phyloP scores from a whole-genome alignment of 1,140 invertebrate species.

The Uloborus diversus region DNA sequence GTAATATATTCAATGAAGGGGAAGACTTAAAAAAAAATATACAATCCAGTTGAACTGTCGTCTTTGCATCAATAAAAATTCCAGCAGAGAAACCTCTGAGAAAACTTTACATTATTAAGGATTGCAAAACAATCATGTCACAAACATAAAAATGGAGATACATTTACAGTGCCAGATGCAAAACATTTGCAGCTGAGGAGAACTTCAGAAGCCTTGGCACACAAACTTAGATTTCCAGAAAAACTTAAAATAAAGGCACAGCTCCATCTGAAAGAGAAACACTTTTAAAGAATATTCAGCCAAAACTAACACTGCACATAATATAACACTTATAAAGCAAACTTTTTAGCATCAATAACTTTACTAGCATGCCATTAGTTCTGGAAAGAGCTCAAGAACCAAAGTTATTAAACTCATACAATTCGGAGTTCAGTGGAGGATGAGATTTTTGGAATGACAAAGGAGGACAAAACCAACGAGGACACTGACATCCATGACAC shows the following conservation, averaged over 20 bases:
- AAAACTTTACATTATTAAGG: neutral
- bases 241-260: slow-evolving; percentile 49
- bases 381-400: neutral
- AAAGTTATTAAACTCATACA: too few relatives aligned
- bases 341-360: neutral
- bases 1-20: neutral
- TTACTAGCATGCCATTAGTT: neutral
- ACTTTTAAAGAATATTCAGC: neutral
- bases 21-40: slow-evolving; percentile 54
- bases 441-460: neutral
- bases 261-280: slow-evolving; percentile 45
- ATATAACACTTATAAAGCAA: neutral
- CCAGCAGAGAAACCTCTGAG: slow-evolving; percentile 32
- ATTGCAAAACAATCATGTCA: neutral
- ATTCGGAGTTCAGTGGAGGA: neutral
- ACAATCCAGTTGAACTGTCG: slow-evolving; percentile 46
- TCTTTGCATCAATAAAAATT: slow-evolving; percentile 26
- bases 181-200: neutral
- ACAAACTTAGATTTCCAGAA: neutral
- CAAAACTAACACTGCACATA: too few relatives aligned
- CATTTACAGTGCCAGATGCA: neutral
- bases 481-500: too few relatives aligned
- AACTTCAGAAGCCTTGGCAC: slow-evolving; percentile 25
- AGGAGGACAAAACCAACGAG: too few relatives aligned
- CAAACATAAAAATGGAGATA: neutral